A percentile compares a stretch with the other conserved stretches of the same genome.
Conservation (phyloP, 1,140 invertebrate genomes). For the Bombus superbus region DNA sequence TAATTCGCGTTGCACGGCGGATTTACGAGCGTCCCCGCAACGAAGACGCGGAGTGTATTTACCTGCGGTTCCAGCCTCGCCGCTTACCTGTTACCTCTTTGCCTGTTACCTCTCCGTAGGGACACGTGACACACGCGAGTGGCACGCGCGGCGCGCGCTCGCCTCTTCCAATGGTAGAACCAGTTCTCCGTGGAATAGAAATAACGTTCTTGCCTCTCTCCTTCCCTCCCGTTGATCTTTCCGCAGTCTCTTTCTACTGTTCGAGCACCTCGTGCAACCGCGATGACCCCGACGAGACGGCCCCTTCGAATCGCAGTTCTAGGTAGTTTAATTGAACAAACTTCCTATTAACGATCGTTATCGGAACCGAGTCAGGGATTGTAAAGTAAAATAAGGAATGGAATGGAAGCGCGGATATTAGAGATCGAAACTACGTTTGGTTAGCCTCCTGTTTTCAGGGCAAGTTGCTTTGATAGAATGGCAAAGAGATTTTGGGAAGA, state of each 20-base stretch:
- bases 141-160: constrained; percentile 80
- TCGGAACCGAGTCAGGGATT: background rate
- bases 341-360: constrained; percentile 11
- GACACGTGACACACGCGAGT: constrained; percentile 82
- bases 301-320: constrained; percentile 3
- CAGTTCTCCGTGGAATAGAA: constrained; percentile 80
- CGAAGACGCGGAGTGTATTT: constrained; percentile 48
- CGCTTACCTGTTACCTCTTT: constrained; percentile 69
- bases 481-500: background rate
- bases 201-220: constrained; percentile 61
- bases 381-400: background rate
- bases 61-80: constrained; percentile 58
- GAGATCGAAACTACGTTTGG: background rate
- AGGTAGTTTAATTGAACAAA: constrained; percentile 37
- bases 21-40: constrained; percentile 31
- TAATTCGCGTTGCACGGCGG: constrained; percentile 31
- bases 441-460: background rate
- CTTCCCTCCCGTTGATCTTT: background rate
- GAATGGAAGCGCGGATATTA: background rate
- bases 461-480: background rate
- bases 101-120: constrained; percentile 49
- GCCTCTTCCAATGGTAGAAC: constrained; percentile 76
- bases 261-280: background rate
- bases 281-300: constrained; percentile 22
- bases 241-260: constrained; percentile 19